Conservation (phyloP, 1,140 invertebrate genomes). For the Ostrea edulis region DNA sequence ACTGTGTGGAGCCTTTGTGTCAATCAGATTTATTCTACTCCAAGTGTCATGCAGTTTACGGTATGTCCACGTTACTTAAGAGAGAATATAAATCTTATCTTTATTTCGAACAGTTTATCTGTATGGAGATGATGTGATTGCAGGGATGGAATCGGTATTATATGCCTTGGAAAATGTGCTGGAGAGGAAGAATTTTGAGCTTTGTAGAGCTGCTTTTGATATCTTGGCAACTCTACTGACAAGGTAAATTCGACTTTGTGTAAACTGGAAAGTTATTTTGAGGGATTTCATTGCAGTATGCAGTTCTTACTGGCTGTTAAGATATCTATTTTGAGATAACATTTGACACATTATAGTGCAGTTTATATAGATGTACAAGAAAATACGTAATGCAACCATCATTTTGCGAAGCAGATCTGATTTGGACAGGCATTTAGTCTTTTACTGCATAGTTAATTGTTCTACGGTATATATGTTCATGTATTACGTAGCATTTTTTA, state of each 20-base stretch:
- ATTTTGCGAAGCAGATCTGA: constrained; percentile 24
- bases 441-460: background rate
- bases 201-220: background rate
- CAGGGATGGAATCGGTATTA: constrained; percentile 1
- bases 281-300: background rate
- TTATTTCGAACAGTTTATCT: too few species aligned
- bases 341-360: constrained; percentile 20
- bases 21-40: constrained; percentile 49
- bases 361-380: background rate
- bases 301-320: background rate
- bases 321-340: constrained; percentile 30
- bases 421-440: constrained; percentile 7
- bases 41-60: constrained; percentile 54
- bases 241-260: background rate
- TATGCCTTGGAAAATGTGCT: constrained; percentile 2
- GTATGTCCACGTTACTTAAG: constrained; percentile 15
- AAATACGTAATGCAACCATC: constrained; percentile 20
- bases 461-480: too few species aligned
- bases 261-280: background rate
- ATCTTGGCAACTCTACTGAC: constrained; percentile 16
- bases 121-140: background rate
- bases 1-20: constrained; percentile 45
- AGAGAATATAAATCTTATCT: background rate
- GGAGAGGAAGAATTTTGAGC: constrained; percentile 22
- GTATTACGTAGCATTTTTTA: too few species aligned